phyloP scores from a whole-genome alignment of 2,797 vertebrate genomes.

The Anguilla obscura region DNA sequence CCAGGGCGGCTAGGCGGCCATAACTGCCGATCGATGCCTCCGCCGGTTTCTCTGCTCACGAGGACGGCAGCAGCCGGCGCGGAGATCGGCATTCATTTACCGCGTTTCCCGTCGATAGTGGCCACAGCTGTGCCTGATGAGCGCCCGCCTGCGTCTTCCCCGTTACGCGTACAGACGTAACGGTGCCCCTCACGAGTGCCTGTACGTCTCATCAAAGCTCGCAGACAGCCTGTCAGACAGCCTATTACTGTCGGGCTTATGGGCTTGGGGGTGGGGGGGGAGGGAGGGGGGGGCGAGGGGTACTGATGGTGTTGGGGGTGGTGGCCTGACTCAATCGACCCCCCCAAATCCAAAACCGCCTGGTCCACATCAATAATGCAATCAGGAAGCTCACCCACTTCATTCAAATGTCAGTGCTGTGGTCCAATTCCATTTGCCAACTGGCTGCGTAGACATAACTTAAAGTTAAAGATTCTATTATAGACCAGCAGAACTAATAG shows the following conservation, averaged over 20 bases:
- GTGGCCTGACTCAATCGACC: not conserved
- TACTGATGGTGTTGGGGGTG: not conserved
- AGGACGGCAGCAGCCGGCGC: constrained; percentile 37
- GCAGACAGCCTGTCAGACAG: constrained; percentile 52
- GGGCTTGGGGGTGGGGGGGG: constrained; percentile 50
- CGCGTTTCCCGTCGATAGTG: constrained; percentile 59
- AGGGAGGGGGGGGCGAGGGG: not conserved
- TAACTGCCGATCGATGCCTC: constrained; percentile 65
- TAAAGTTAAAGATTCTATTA: constrained; percentile 28
- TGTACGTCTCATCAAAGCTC: constrained; percentile 69
- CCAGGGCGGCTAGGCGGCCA: constrained; percentile 51
- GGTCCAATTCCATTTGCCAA: constrained; percentile 53
- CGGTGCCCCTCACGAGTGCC: constrained; percentile 49
- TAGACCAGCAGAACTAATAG: constrained; percentile 43
- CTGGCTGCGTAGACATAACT: constrained; percentile 27
- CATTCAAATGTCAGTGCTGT: constrained; percentile 71
- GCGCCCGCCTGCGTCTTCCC: constrained; percentile 28
- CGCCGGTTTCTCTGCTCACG: constrained; percentile 51
- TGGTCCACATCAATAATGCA: constrained; percentile 63
- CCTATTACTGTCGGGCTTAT: constrained; percentile 66
- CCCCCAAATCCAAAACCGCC: not conserved
- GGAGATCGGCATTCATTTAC: constrained; percentile 25
- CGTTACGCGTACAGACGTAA: not conserved
- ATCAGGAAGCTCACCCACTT: constrained; percentile 68
- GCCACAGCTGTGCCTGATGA: constrained; percentile 67